A percentile compares a stretch with the other conserved stretches of the same genome.
phyloP scores from a whole-genome alignment of 2,888 invertebrate species.

The Phyllotreta striolata region DNA sequence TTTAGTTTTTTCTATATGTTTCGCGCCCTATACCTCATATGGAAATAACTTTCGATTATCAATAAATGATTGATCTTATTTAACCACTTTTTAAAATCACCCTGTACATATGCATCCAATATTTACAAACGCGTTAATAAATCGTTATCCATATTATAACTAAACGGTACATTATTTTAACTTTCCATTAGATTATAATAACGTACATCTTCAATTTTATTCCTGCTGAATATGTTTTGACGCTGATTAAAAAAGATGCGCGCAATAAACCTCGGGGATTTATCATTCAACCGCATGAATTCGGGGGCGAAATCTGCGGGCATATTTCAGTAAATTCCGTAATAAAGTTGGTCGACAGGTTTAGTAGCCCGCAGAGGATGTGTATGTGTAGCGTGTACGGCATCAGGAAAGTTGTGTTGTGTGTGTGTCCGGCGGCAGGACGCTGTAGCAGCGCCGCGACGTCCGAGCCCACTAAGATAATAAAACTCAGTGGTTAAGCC shows the following conservation, averaged over 20 bases:
- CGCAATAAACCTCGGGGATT: too few species aligned
- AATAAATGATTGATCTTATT: too few species aligned
- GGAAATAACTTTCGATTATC: too few species aligned
- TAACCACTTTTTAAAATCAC: too few species aligned
- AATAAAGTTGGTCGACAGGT: constrained; percentile 61
- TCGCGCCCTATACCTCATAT: too few species aligned
- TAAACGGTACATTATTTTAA: too few species aligned
- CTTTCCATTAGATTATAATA: too few species aligned
- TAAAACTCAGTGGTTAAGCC: constrained; percentile 62
- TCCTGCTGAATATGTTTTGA: constrained; percentile 1
- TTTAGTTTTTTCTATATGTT: too few species aligned
- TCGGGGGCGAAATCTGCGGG: constrained; percentile 1
- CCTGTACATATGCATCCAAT: too few species aligned
- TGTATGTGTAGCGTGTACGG: constrained; percentile 10
- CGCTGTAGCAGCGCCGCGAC: constrained; percentile 2
- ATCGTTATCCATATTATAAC: too few species aligned
- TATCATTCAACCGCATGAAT: neutral
- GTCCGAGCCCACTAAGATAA: constrained; percentile 56
- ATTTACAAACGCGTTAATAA: too few species aligned
- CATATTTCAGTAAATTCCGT: constrained; percentile 48
- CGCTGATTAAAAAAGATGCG: too few species aligned
- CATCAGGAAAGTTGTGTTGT: constrained; percentile 25
- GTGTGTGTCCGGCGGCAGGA: constrained; percentile 7
- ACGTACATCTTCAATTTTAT: neutral
- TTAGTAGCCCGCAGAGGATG: constrained; percentile 55